Conservation (phyloP, 2,888 invertebrate genomes). For the Mesorhabditis belari region DNA sequence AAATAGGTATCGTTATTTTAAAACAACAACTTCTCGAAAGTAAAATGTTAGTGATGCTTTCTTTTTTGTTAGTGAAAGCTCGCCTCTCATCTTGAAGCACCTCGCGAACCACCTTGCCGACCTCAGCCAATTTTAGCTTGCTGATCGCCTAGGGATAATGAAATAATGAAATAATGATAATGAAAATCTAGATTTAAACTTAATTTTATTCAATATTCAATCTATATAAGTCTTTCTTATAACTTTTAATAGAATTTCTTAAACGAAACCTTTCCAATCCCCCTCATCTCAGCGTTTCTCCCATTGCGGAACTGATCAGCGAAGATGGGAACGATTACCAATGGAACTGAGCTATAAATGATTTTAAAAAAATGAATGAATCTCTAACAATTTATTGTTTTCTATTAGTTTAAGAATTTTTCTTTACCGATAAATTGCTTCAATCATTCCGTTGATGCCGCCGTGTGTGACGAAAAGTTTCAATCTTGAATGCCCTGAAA, state of each 20-base stretch:
- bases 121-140: background rate
- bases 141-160: background rate
- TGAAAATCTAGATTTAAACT: too few relatives aligned
- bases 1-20: background rate
- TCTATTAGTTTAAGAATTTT: too few relatives aligned
- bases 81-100: background rate
- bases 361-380: background rate
- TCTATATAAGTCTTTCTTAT: too few relatives aligned
- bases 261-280: constrained; percentile 32
- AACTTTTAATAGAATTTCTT: too few relatives aligned
- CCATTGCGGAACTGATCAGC: constrained; percentile 50
- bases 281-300: constrained; percentile 39
- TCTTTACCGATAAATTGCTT: constrained; percentile 32
- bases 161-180: background rate
- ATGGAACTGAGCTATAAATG: constrained; percentile 30
- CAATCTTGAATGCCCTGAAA: constrained; percentile 38
- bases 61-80: too few relatives aligned
- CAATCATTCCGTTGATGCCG: constrained; percentile 46
- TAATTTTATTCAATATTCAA: too few relatives aligned
- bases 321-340: constrained; percentile 45
- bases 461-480: constrained; percentile 48
- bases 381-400: background rate
- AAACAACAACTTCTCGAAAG: too few relatives aligned
- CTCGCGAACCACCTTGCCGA: background rate
- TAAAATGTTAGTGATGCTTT: too few relatives aligned